Conservation (phyloP, 2,113 vertebrate genomes). For the Nothobranchius furzeri region DNA sequence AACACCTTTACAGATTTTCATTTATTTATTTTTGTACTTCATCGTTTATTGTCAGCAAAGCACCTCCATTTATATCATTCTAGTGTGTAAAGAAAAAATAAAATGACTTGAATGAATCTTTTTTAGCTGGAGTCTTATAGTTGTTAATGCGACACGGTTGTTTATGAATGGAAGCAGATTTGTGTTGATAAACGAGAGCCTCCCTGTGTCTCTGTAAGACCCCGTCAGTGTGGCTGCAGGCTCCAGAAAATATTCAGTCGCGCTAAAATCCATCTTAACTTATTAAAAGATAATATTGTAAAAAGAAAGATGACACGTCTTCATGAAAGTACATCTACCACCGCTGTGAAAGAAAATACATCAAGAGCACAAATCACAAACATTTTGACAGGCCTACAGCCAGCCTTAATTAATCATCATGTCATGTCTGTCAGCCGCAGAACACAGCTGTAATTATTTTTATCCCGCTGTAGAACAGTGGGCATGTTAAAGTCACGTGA, state of each 20-base stretch:
- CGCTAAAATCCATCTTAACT: conserved; percentile 32
- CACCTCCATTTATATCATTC: no score
- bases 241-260: conserved; percentile 34
- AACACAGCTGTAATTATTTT: conserved; percentile 7
- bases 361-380: conserved; percentile 23
- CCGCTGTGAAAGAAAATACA: conserved; percentile 20
- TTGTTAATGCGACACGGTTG: conserved; percentile 10
- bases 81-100: neutral
- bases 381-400: conserved; percentile 19
- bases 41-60: no score
- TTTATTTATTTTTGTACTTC: neutral
- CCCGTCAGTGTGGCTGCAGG: conserved; percentile 22
- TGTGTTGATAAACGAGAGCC: conserved; percentile 25
- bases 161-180: conserved; percentile 27
- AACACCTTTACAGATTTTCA: neutral
- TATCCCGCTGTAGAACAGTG: neutral
- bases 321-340: conserved; percentile 12
- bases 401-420: conserved; percentile 24
- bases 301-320: conserved; percentile 24
- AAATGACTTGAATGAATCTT: conserved; percentile 1
- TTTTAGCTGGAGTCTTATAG: neutral
- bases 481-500: conserved; percentile 9
- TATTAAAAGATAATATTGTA: conserved; percentile 38
- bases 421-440: neutral
- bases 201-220: conserved; percentile 38